phyloP scores from a whole-genome alignment of 2,888 invertebrate species.

The Heliconius hortense region DNA sequence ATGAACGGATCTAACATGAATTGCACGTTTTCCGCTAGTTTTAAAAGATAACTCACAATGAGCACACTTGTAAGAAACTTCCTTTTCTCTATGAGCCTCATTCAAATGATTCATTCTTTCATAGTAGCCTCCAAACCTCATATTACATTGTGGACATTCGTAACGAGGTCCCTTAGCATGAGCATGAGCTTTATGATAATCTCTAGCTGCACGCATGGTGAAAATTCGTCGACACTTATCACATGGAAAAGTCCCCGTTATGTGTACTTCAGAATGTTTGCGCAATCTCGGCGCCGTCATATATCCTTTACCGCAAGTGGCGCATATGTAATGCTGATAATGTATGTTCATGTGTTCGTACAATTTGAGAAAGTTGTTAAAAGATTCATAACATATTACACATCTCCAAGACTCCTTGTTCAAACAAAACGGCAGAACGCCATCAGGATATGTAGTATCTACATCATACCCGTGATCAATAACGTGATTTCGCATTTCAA shows the following conservation, averaged over 20 bases:
- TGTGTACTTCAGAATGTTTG: conserved; percentile 72
- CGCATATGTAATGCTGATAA: conserved; percentile 74
- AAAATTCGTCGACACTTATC: conserved; percentile 66
- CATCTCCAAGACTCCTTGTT: conserved; percentile 71
- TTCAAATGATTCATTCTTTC: conserved; percentile 71
- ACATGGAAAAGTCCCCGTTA: conserved; percentile 69
- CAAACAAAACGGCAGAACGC: conserved; percentile 66
- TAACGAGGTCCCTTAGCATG: conserved; percentile 70
- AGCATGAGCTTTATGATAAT: conserved; percentile 65
- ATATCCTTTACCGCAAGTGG: conserved; percentile 72
- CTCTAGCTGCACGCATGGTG: conserved; percentile 66
- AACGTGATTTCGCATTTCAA: conserved; percentile 64
- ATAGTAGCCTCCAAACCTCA: conserved; percentile 68
- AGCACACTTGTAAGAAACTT: conserved; percentile 63
- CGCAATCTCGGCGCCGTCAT: conserved; percentile 70
- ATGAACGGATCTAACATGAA: conserved; percentile 64
- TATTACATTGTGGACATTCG: conserved; percentile 70
- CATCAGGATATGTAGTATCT: conserved; percentile 64
- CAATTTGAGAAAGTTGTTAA: conserved; percentile 71
- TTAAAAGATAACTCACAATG: conserved; percentile 69
- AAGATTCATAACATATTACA: conserved; percentile 62
- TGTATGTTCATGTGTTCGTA: conserved; percentile 76
- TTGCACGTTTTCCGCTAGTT: conserved; percentile 67
- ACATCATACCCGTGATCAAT: conserved; percentile 62
- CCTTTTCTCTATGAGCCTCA: conserved; percentile 64